Conservation (phyloP, 2,113 vertebrate genomes). For the Corvus hawaiiensis region DNA sequence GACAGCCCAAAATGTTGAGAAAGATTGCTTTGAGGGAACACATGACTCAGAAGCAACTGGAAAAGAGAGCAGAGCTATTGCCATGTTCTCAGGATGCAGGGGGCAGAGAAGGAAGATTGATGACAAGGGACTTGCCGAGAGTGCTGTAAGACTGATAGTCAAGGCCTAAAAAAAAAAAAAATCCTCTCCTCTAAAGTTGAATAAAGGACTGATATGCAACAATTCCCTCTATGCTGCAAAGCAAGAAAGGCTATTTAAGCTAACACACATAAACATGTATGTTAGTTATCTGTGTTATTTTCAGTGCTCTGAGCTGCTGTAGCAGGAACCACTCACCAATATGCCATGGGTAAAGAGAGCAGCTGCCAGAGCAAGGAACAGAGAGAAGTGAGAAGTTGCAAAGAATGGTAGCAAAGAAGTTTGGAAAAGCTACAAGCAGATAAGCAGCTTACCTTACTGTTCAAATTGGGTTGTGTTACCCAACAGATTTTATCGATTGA, state of each 20-base stretch:
- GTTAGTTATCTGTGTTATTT: neutral
- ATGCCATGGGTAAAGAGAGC: accelerated
- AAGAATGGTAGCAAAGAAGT: neutral
- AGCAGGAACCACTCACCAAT: neutral
- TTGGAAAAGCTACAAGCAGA: neutral
- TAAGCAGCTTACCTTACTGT: neutral
- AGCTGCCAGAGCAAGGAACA: neutral
- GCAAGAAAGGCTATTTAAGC: neutral
- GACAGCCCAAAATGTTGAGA: neutral
- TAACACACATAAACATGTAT: neutral
- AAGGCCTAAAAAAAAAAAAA: neutral
- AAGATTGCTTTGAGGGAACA: neutral
- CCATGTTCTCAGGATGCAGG: neutral
- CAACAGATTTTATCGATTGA: neutral
- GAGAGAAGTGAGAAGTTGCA: neutral
- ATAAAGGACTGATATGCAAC: neutral
- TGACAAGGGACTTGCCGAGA: neutral
- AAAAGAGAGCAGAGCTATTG: neutral
- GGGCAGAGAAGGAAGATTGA: neutral
- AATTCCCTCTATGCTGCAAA: neutral
- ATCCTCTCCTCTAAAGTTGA: neutral
- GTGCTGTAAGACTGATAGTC: neutral
- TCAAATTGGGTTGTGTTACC: neutral
- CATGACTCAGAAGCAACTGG: neutral
- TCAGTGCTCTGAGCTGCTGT: neutral